phyloP scores from a whole-genome alignment of 2,888 invertebrate species.

The Yponomeuta cagnagella region DNA sequence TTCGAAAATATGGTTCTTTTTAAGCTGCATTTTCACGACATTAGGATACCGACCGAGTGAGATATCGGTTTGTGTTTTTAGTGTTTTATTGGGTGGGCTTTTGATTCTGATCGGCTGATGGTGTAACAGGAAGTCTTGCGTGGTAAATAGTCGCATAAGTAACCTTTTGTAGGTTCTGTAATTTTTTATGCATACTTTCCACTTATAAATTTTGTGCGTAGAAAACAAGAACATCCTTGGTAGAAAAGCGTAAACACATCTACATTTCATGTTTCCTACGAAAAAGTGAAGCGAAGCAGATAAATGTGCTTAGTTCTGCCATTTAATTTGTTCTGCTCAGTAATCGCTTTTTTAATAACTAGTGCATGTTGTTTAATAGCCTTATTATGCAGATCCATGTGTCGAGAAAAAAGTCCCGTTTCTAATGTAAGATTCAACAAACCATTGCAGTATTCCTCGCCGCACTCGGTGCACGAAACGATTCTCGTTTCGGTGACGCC shows the following conservation, averaged over 20 bases:
- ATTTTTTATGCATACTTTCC: too few relatives aligned
- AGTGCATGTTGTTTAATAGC: conserved; percentile 1
- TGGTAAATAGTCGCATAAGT: too few relatives aligned
- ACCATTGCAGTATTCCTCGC: conserved; percentile 90
- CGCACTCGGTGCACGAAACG: conserved; percentile 85
- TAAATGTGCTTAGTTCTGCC: background rate
- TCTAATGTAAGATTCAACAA: conserved; percentile 21
- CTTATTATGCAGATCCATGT: conserved; percentile 1
- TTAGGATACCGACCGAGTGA: background rate
- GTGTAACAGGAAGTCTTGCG: too few relatives aligned
- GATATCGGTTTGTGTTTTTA: background rate
- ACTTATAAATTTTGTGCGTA: background rate
- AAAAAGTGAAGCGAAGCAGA: background rate
- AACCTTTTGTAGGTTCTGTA: too few relatives aligned
- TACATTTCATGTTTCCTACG: background rate
- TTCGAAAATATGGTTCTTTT: background rate
- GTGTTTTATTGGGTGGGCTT: too few relatives aligned
- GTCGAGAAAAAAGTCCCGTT: background rate
- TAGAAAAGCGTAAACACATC: background rate
- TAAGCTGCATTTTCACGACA: conserved; percentile 6
- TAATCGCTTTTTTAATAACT: background rate
- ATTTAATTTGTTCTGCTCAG: background rate
- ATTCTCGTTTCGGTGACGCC: conserved; percentile 87
- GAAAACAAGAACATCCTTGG: too few relatives aligned
- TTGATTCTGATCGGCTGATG: background rate